These are phyloP conservation scores for Eira barbara DNA, from an alignment of 2,113 vertebrate species.

Conservation along the genomic window DNA sequence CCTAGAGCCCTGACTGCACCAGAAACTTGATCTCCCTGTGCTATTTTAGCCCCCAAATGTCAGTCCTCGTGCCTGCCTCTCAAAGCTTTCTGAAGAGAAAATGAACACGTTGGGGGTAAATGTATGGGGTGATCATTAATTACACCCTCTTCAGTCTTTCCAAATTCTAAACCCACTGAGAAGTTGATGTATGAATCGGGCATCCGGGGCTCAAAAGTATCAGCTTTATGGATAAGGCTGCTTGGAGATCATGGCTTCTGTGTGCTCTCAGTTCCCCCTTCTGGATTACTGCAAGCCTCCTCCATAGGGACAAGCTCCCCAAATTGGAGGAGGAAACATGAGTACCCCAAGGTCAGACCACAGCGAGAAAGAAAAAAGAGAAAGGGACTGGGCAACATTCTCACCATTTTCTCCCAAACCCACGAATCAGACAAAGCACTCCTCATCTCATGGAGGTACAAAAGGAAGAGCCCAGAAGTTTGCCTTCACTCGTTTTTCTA, in stretches of 20 bases:
- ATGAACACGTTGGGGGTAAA: not conserved
- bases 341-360: not conserved
- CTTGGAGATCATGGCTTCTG: not conserved
- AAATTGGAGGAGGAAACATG: not conserved
- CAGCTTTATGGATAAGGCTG: not conserved
- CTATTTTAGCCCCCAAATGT: not conserved
- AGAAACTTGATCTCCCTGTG: constrained; percentile 10
- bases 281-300: not conserved
- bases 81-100: not conserved
- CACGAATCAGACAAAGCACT: not conserved
- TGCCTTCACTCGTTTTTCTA: not conserved
- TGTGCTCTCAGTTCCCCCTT: not conserved
- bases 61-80: not conserved
- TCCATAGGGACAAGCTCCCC: not conserved
- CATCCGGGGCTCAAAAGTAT: not conserved
- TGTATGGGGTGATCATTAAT: not conserved
- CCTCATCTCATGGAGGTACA: not conserved
- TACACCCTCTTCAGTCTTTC: not conserved
- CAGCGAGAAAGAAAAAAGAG: not conserved
- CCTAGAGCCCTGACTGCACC: not conserved
- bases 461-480: not conserved
- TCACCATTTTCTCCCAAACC: not conserved
- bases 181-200: not conserved
- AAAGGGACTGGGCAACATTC: not conserved
- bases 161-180: not conserved